Evolutionary conservation across 2,113 vertebrate species (phyloP).

Genomic region (Pseudolaguvia tuberculata): DNA sequence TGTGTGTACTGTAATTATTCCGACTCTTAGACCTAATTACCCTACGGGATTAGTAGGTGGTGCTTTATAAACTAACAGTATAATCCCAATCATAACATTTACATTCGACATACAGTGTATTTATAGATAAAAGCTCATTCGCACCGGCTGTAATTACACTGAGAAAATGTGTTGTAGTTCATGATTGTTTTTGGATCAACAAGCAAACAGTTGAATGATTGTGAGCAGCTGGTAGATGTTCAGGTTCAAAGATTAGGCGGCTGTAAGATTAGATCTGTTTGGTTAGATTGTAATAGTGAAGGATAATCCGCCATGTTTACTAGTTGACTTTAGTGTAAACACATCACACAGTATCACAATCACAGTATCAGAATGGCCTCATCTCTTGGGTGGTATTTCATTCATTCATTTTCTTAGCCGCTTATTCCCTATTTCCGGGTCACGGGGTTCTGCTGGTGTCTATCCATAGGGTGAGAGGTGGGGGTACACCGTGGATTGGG

Average conservation of each 20-base stretch:
- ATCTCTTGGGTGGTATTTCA: too few species aligned
- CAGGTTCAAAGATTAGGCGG: slow-evolving; percentile 16
- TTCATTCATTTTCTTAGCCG: too few species aligned
- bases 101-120: too few species aligned
- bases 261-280: slow-evolving; percentile 20
- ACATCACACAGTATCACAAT: background rate
- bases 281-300: background rate
- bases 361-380: too few species aligned
- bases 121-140: too few species aligned
- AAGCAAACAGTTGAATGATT: background rate
- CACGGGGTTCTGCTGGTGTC: too few species aligned
- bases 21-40: slow-evolving; percentile 17
- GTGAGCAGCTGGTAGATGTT: background rate
- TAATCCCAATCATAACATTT: background rate
- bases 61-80: background rate
- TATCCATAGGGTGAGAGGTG: too few species aligned
- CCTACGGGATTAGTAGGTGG: background rate
- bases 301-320: background rate
- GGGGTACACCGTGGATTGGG: too few species aligned
- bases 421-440: too few species aligned
- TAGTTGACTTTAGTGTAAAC: background rate
- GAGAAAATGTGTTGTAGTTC: background rate
- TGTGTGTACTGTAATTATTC: background rate
- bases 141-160: too few species aligned
- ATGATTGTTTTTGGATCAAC: background rate